Evolutionary conservation across 1,140 invertebrate genomes (phyloP).

Genomic region (Apis florea): DNA sequence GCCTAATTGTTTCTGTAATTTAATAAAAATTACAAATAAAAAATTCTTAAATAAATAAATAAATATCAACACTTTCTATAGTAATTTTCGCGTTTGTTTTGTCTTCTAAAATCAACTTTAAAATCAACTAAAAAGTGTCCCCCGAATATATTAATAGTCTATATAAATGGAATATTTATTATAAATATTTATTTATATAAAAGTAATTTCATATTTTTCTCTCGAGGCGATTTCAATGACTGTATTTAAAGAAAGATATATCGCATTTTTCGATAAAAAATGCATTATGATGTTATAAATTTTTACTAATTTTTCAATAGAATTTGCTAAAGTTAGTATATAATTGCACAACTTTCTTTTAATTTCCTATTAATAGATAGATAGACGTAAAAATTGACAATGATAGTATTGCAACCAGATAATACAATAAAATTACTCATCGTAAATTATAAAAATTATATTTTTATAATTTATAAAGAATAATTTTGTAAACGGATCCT

Average conservation of each 20-base stretch:
- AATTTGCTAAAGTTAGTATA: neutral
- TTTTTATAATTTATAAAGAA: neutral
- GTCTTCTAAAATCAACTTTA: too few species aligned
- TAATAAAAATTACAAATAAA: too few species aligned
- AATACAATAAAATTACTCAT: neutral
- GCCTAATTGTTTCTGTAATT: too few species aligned
- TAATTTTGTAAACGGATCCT: neutral
- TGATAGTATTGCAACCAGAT: neutral
- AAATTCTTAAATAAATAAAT: too few species aligned
- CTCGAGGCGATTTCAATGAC: neutral
- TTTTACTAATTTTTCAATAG: neutral
- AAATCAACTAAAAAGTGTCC: too few species aligned
- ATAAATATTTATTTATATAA: neutral
- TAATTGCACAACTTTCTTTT: neutral
- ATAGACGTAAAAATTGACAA: neutral
- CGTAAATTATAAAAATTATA: too few species aligned
- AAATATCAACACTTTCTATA: too few species aligned
- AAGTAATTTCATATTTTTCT: neutral
- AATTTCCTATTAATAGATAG: neutral
- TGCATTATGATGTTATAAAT: too few species aligned
- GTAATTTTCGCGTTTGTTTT: too few species aligned
- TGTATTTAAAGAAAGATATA: neutral
- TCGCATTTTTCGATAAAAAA: too few species aligned
- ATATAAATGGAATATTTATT: too few species aligned
- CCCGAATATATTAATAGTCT: too few species aligned